Conservation (phyloP, 1,140 invertebrate genomes). For the Trichoplusia ni region DNA sequence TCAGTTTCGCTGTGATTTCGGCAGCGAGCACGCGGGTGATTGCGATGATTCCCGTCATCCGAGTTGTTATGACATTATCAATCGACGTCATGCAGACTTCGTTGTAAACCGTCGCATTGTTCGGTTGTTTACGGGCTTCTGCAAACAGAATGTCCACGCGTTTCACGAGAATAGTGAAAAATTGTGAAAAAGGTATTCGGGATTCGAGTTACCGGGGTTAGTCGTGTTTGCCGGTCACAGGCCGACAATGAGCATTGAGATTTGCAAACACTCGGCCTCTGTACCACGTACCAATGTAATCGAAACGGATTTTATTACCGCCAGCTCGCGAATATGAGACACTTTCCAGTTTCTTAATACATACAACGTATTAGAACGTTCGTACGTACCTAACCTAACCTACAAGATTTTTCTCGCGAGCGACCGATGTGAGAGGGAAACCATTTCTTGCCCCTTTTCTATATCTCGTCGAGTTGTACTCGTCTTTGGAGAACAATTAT, state of each 20-base stretch:
- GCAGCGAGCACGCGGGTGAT: slow-evolving; percentile 3
- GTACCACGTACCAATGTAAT: too few species aligned
- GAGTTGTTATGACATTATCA: slow-evolving; percentile 21
- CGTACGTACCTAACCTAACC: neutral
- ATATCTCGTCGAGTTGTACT: neutral
- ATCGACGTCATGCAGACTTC: neutral
- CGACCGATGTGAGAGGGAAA: neutral
- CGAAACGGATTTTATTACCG: slow-evolving; percentile 44
- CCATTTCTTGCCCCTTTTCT: slow-evolving; percentile 14
- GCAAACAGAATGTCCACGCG: slow-evolving; percentile 4
- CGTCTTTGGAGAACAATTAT: slow-evolving; percentile 9
- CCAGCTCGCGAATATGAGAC: slow-evolving; percentile 19
- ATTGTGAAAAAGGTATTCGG: slow-evolving; percentile 33
- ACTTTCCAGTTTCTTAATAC: slow-evolving; percentile 30
- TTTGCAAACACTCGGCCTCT: slow-evolving; percentile 22
- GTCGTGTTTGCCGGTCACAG: slow-evolving; percentile 2
- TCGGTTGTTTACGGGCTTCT: neutral
- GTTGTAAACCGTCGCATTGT: neutral
- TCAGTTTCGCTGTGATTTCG: slow-evolving; percentile 2
- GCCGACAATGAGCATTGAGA: slow-evolving; percentile 6
- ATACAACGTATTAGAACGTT: slow-evolving; percentile 21
- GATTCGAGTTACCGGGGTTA: slow-evolving; percentile 39
- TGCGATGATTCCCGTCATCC: slow-evolving; percentile 13
- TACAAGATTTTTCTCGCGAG: neutral
- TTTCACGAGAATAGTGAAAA: slow-evolving; percentile 23